Conservation (phyloP, 2,797 vertebrate genomes). For the Rallus crepitans region DNA sequence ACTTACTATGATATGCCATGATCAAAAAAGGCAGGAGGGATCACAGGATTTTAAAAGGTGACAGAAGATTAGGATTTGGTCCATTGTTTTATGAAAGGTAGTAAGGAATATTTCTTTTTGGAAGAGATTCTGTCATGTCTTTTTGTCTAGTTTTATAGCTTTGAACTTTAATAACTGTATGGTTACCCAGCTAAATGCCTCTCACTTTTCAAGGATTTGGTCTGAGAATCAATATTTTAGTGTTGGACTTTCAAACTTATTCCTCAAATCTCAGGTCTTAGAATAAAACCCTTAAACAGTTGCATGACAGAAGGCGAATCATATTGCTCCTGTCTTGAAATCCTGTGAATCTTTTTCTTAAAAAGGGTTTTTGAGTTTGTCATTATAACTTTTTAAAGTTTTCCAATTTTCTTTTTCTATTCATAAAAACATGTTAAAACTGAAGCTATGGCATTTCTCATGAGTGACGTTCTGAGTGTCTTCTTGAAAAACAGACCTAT, state of each 20-base stretch:
- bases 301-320: neutral
- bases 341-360: neutral
- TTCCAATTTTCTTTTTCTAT: neutral
- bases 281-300: neutral
- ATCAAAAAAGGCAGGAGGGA: neutral
- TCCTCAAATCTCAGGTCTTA: neutral
- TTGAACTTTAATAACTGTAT: neutral
- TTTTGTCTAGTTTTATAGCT: neutral
- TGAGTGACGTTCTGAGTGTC: neutral
- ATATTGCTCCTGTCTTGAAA: neutral
- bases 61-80: neutral
- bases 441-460: neutral
- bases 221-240: constrained; percentile 7
- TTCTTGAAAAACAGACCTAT: neutral
- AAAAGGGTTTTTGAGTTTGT: neutral
- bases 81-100: neutral
- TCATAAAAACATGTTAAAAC: neutral
- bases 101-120: neutral
- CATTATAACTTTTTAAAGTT: neutral
- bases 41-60: neutral
- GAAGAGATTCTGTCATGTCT: neutral
- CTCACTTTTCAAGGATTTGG: constrained; percentile 12
- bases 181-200: neutral
- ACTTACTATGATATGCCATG: neutral
- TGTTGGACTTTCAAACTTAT: neutral